These are phyloP conservation scores for Liposcelis brunnea DNA, from an alignment of 2,888 invertebrate genomes.

Conservation along the genomic window DNA sequence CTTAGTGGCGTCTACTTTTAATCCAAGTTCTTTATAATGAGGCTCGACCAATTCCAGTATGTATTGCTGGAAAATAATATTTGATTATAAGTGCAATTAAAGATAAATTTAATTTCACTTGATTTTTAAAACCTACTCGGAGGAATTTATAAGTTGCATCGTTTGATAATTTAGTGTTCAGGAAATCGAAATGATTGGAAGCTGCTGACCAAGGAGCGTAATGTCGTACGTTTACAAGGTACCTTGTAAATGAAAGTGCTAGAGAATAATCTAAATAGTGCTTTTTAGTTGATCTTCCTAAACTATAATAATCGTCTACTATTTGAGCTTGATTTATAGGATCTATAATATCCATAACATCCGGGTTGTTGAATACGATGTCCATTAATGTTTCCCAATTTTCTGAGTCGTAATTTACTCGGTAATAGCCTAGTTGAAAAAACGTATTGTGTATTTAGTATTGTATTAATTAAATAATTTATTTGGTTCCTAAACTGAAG, in stretches of 20 bases:
- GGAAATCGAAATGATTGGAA: conserved; percentile 1
- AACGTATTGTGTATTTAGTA: background rate
- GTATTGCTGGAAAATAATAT: background rate
- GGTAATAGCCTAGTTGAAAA: conserved; percentile 41
- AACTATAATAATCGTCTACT: conserved; percentile 60
- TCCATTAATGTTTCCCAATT: conserved; percentile 36
- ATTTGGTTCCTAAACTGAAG: background rate
- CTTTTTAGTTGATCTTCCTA: conserved; percentile 29
- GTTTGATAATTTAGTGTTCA: background rate
- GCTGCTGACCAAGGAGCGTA: background rate
- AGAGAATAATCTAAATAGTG: background rate
- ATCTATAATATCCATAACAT: conserved; percentile 38
- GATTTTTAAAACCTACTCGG: too few species aligned
- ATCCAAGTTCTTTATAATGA: background rate
- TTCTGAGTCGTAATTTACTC: conserved; percentile 44
- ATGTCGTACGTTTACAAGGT: background rate
- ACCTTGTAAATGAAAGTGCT: background rate
- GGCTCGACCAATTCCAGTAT: background rate
- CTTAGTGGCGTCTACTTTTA: too few species aligned
- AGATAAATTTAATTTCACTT: too few species aligned
- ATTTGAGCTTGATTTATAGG: conserved; percentile 58
- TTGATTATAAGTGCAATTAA: too few species aligned
- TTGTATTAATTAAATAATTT: background rate
- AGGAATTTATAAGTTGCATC: too few species aligned
- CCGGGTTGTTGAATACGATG: conserved; percentile 29